Conservation (phyloP, 2,113 vertebrate species). For the Rattus rattus region DNA sequence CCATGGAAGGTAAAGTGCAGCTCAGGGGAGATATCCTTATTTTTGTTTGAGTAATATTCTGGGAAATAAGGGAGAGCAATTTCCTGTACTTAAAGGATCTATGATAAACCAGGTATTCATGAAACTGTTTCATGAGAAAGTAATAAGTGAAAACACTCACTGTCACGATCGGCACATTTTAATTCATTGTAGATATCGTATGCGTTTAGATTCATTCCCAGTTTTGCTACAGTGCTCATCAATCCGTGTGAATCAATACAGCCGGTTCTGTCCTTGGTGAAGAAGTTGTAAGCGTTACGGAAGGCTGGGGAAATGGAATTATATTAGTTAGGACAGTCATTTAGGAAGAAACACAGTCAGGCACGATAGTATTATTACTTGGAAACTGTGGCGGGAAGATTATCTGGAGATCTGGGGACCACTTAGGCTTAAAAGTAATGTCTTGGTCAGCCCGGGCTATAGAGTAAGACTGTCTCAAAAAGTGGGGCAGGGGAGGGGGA, state of each 20-base stretch:
- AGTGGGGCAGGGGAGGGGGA: neutral
- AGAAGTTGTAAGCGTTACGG: conserved; percentile 76
- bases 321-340: neutral
- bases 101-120: neutral
- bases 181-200: conserved; percentile 74
- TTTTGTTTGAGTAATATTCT: neutral
- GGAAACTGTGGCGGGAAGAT: neutral
- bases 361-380: neutral
- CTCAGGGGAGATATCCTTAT: neutral
- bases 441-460: neutral
- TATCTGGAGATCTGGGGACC: neutral
- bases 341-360: conserved; percentile 39
- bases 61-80: conserved; percentile 14
- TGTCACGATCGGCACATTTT: conserved; percentile 74
- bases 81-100: conserved; percentile 32
- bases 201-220: conserved; percentile 74
- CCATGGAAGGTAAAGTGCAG: neutral
- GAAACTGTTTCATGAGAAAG: conserved; percentile 42
- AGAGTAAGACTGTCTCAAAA: neutral
- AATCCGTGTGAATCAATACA: conserved; percentile 76
- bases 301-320: conserved; percentile 78
- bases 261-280: conserved; percentile 75
- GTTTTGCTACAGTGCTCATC: conserved; percentile 63
- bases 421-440: neutral
- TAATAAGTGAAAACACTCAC: conserved; percentile 71